Evolutionary conservation across 2,797 vertebrate genomes (phyloP).

Genomic region (Sebastes kiyomatsui): DNA sequence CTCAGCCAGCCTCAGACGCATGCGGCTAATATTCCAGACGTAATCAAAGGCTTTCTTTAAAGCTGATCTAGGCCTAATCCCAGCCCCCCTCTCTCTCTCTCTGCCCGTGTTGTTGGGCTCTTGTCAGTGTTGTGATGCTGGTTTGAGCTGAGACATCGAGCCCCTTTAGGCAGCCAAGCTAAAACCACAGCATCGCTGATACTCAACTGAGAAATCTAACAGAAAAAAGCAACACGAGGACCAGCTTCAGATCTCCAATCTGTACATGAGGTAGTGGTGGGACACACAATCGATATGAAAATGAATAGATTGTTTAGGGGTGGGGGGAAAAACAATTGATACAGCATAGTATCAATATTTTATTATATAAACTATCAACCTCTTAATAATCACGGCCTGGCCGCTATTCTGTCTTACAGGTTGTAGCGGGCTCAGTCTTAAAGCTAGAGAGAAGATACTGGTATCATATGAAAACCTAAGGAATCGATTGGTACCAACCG

Average conservation of each 20-base stretch:
- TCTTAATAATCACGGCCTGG: too few species aligned
- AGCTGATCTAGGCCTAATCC: constrained; percentile 60
- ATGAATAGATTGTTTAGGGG: not conserved
- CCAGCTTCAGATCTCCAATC: not conserved
- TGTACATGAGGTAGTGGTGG: not conserved
- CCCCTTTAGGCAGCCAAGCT: constrained; percentile 9
- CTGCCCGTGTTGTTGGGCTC: constrained; percentile 16
- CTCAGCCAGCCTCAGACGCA: constrained; percentile 61
- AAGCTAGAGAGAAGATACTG: too few species aligned
- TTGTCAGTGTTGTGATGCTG: constrained; percentile 49
- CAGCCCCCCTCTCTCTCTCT: not conserved
- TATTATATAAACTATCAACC: too few species aligned
- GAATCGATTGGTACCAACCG: too few species aligned
- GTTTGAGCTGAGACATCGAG: constrained; percentile 18
- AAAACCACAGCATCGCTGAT: constrained; percentile 5
- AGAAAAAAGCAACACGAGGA: not conserved
- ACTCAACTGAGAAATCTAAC: not conserved
- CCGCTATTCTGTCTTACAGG: too few species aligned
- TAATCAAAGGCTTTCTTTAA: constrained; percentile 77
- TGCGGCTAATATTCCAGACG: constrained; percentile 67
- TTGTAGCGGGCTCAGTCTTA: too few species aligned
- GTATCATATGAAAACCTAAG: too few species aligned
- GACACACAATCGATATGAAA: not conserved
- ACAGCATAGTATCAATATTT: too few species aligned
- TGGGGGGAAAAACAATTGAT: too few species aligned